Percentiles rank a stretch among this genome's conserved stretches.
Evolutionary conservation across 2,888 invertebrate genomes (phyloP).

Genomic region (Noctua janthe): DNA sequence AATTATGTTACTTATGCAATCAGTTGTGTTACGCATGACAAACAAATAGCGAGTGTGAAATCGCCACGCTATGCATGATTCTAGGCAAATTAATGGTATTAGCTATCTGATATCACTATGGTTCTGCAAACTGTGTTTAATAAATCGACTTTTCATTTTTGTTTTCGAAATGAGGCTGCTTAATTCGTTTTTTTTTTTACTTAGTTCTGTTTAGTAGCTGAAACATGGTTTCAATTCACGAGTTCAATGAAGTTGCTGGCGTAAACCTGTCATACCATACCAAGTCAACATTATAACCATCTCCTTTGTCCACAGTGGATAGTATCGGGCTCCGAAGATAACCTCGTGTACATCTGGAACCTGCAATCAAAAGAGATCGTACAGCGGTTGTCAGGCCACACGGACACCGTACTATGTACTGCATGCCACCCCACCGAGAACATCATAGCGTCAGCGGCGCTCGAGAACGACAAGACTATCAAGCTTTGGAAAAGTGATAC

Average conservation of each 20-base stretch:
- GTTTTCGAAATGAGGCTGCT: too few relatives aligned
- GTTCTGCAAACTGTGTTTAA: not conserved
- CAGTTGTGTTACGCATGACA: slow-evolving; percentile 23
- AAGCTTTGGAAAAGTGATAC: slow-evolving; percentile 99
- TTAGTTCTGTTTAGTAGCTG: too few relatives aligned
- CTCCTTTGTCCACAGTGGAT: slow-evolving; percentile 95
- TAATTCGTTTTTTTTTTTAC: too few relatives aligned
- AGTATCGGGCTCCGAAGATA: slow-evolving; percentile 99
- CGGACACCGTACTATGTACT: slow-evolving; percentile 98
- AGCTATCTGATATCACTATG: not conserved
- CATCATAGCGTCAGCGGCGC: slow-evolving; percentile 99
- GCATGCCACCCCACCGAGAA: slow-evolving; percentile 99
- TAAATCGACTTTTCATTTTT: not conserved
- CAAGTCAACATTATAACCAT: not conserved
- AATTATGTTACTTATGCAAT: slow-evolving; percentile 22
- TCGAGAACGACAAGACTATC: slow-evolving; percentile 99
- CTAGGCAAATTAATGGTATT: not conserved
- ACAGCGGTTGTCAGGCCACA: slow-evolving; percentile 98
- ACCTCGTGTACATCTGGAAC: slow-evolving; percentile 99
- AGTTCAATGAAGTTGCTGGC: not conserved
- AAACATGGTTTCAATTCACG: too few relatives aligned
- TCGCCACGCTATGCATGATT: slow-evolving; percentile 12
- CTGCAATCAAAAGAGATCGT: slow-evolving; percentile 99
- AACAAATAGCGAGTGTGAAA: slow-evolving; percentile 16
- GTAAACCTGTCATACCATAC: not conserved